phyloP scores from a whole-genome alignment of 2,113 vertebrate genomes.

The Toxostoma redivivum region DNA sequence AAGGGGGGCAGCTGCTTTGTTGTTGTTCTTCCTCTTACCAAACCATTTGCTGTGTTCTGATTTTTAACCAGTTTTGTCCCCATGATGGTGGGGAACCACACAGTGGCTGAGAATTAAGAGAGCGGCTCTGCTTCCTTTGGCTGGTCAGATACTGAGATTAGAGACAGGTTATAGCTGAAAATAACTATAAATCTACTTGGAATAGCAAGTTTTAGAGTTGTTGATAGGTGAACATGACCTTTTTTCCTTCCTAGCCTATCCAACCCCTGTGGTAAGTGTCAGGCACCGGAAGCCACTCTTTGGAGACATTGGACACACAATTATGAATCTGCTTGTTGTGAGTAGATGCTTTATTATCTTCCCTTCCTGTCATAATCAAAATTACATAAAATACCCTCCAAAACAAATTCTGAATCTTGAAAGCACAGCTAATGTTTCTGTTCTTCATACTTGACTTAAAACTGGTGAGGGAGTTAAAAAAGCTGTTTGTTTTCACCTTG shows the following conservation, averaged over 20 bases:
- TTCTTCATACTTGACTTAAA: not conserved
- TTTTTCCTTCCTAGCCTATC: conserved; percentile 77
- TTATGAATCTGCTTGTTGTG: conserved; percentile 93
- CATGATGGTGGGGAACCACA: rapidly evolving
- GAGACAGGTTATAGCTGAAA: not conserved
- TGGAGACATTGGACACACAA: conserved; percentile 89
- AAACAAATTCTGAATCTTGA: not conserved
- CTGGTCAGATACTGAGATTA: not conserved
- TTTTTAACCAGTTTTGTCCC: not conserved
- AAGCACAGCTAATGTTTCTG: not conserved
- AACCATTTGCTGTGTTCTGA: not conserved
- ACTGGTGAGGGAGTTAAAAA: not conserved
- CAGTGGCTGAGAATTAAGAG: not conserved
- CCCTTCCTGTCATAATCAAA: not conserved
- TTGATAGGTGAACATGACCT: not conserved
- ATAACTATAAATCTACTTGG: not conserved
- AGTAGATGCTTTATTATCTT: conserved; percentile 66
- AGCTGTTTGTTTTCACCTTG: not conserved
- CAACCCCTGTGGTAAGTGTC: conserved; percentile 79
- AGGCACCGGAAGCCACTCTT: conserved; percentile 87
- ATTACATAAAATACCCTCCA: not conserved
- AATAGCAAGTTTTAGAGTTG: not conserved
- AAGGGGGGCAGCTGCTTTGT: not conserved
- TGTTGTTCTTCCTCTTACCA: not conserved
- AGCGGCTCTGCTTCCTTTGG: not conserved